Evolutionary conservation across 2,113 vertebrate species (phyloP).

Genomic region (Cairina moschata): DNA sequence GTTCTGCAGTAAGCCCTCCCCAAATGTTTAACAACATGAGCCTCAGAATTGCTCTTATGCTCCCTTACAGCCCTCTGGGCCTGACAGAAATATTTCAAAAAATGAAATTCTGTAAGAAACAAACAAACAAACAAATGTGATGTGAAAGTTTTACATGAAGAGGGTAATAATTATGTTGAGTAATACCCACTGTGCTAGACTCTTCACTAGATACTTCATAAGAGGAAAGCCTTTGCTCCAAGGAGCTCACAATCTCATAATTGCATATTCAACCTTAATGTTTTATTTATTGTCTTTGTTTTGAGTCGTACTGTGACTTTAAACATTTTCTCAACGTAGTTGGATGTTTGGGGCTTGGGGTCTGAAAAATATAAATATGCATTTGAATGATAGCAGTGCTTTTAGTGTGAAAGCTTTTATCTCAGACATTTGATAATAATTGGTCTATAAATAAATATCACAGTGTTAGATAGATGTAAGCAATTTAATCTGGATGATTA

Average conservation of each 20-base stretch:
- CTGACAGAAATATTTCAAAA: not conserved
- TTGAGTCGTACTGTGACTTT: constrained; percentile 9
- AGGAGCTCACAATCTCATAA: constrained; percentile 14
- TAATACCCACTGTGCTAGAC: not conserved
- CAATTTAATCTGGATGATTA: constrained; percentile 71
- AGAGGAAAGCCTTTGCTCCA: not conserved
- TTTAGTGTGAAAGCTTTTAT: constrained; percentile 66
- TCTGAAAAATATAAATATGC: constrained; percentile 1
- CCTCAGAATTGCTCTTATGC: not conserved
- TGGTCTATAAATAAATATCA: constrained; percentile 70
- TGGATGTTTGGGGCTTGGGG: not conserved
- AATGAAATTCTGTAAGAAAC: not conserved
- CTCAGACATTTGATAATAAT: constrained; percentile 64
- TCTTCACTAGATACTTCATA: not conserved
- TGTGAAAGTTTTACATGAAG: not conserved
- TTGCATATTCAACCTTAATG: not conserved
- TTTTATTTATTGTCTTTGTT: constrained; percentile 59
- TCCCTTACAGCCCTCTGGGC: not conserved
- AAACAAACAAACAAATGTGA: not conserved
- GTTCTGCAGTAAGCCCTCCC: not conserved
- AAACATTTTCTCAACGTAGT: not conserved
- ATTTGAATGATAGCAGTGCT: constrained; percentile 48
- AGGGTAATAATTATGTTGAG: not conserved
- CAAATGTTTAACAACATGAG: not conserved
- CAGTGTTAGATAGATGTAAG: constrained; percentile 54